Base-by-base conservation (phyloP, 2,113 vertebrate species). In the Phyllostomus discolor region DNA sequence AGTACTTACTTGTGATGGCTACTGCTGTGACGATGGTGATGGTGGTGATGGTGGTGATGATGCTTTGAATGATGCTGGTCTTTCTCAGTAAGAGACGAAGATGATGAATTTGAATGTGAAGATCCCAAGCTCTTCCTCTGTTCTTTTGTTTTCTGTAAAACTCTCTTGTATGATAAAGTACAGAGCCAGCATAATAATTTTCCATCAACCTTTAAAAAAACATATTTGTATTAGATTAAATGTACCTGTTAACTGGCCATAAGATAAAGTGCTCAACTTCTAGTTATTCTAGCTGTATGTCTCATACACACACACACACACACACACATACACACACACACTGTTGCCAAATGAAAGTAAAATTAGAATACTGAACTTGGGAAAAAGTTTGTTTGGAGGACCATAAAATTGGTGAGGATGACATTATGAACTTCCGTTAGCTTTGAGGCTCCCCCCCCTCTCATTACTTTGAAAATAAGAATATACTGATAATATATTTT, bases 151-250 rank as follows among this genome's bases (percentile, higher is more conserved):
- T 99, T 99, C 98, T 99, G 99, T 86, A 99, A 99, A 92, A 99
- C 99, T 50, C 99, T 99, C 76, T 99, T 99, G 97, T 99, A 99
- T 33, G 99, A 99, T 93, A 99, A 98, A 0, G 99, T 99, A 97
- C 99, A 99, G 64, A 99, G 99, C 99, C 99, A 99, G 98, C 99
- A 99, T 95, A 99, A 97, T 69, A 99, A 98, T 94, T 99, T 99
- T 14, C 99, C 99, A 94, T 99, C 99, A 98, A 99, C 99, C 99
- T 99, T 69, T 46, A 48, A 97, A 97, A 85, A 98, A 97, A 98
- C 70, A 84, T 31, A 97, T 88, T 86, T 78, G 64, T 1, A 96
- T 93, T 82, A 93, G 41, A 92, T 85, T 75, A 88, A 94, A 59
- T 50, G 16, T 28, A 91, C 1, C 0, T 24, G 10, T 76, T 94